These are phyloP conservation scores for Formica selysi DNA, from an alignment of 1,140 invertebrate species.

Conservation along the genomic window DNA sequence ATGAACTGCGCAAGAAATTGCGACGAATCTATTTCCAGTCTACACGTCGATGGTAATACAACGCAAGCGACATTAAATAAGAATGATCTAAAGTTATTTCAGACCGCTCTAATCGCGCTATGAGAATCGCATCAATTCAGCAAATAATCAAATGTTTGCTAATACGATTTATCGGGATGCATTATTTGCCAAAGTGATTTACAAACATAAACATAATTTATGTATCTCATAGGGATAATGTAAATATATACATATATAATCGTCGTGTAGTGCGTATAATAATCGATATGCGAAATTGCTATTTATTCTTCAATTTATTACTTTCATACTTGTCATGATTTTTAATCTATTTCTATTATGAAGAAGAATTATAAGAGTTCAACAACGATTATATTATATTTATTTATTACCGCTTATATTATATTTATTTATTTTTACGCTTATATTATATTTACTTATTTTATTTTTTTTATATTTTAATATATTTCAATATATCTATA, in stretches of 20 bases:
- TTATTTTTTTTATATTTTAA: neutral
- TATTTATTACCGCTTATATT: too few relatives aligned
- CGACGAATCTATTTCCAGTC: conserved; percentile 22
- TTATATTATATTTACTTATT: too few relatives aligned
- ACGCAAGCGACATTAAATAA: neutral
- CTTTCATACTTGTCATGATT: neutral
- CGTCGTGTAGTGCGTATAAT: neutral
- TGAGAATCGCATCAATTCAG: neutral
- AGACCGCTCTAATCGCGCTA: neutral
- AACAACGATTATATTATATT: too few relatives aligned
- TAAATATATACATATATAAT: neutral
- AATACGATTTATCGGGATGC: conserved; percentile 35
- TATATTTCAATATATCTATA: neutral
- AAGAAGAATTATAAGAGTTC: neutral
- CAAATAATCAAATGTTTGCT: conserved; percentile 16
- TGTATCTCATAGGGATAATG: neutral
- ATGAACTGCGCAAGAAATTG: neutral
- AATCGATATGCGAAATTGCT: neutral
- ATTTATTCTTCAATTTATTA: conserved; percentile 21
- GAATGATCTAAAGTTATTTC: neutral
- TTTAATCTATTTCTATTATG: neutral
- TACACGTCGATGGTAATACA: conserved; percentile 6
- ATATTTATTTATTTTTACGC: too few relatives aligned
- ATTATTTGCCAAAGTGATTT: conserved; percentile 41
- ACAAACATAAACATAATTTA: neutral